phyloP scores from a whole-genome alignment of 2,888 invertebrate species.

The Parnassius orleans region DNA sequence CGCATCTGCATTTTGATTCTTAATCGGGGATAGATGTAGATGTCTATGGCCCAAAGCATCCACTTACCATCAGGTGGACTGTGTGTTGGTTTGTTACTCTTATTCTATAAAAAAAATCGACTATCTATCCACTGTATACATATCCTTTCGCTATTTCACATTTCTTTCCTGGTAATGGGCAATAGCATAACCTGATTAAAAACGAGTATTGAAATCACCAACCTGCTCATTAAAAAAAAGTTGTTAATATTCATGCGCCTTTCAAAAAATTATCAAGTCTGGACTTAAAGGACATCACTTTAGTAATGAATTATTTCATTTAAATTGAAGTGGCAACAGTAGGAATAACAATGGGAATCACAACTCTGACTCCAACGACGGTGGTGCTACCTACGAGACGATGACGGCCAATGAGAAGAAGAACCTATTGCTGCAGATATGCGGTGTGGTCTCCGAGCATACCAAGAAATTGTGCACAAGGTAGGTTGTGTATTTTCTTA shows the following conservation, averaged over 20 bases:
- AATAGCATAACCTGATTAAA: no score
- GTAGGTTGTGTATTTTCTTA: constrained; percentile 37
- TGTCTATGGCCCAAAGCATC: no score
- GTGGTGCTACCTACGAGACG: constrained; percentile 81
- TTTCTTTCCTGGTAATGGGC: no score
- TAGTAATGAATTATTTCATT: constrained; percentile 2
- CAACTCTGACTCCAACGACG: constrained; percentile 75
- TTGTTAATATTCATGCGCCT: background rate
- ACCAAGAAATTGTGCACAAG: constrained; percentile 87
- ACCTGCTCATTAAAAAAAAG: no score
- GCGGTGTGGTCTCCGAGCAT: constrained; percentile 87
- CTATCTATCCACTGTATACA: no score
- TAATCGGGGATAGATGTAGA: no score
- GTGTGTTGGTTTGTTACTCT: no score
- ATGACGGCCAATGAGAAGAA: constrained; percentile 83
- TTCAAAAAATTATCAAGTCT: background rate
- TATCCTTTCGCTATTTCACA: no score
- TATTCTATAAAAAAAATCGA: no score
- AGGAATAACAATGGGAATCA: constrained; percentile 67
- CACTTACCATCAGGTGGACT: no score
- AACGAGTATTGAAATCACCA: no score
- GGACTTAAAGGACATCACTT: background rate
- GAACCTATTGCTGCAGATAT: constrained; percentile 83
- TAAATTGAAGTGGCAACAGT: constrained; percentile 49
- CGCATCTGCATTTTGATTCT: no score